These are phyloP conservation scores for Benthosema pterotum DNA, from an alignment of 2,797 vertebrate species.

Conservation along the genomic window DNA sequence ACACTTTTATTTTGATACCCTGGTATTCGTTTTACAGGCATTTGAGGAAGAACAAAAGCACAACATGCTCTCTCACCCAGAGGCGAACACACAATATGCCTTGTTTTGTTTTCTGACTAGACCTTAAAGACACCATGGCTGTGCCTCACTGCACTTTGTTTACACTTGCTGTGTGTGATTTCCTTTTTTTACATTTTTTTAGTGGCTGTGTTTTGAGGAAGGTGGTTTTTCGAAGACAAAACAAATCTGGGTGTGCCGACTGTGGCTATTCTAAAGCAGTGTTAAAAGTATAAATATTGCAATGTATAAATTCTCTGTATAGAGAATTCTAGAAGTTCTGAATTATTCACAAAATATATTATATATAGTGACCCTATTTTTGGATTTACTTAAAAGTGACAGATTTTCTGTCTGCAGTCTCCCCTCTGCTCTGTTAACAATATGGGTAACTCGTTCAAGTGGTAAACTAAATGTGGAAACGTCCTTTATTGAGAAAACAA, in stretches of 20 bases:
- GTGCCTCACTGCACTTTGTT: conserved; percentile 46
- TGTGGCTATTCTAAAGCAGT: conserved; percentile 16
- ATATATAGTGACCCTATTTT: too few relatives aligned
- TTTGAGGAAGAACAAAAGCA: conserved; percentile 49
- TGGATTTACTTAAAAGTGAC: too few relatives aligned
- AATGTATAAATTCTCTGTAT: too few relatives aligned
- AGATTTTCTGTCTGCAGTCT: too few relatives aligned
- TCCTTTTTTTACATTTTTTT: conserved; percentile 6
- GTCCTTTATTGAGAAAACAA: too few relatives aligned
- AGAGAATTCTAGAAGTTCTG: too few relatives aligned
- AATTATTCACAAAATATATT: too few relatives aligned
- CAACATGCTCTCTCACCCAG: conserved; percentile 30
- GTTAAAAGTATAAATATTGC: too few relatives aligned
- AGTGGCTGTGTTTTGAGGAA: conserved; percentile 22
- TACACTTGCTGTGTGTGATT: conserved; percentile 33
- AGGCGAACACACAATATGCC: conserved; percentile 55
- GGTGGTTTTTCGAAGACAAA: conserved; percentile 28
- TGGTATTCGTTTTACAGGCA: conserved; percentile 52
- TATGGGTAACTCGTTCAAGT: too few relatives aligned
- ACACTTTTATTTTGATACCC: conserved; percentile 14
- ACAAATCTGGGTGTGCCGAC: conserved; percentile 15
- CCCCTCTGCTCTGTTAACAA: too few relatives aligned
- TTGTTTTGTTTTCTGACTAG: conserved; percentile 41
- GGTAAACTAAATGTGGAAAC: too few relatives aligned
- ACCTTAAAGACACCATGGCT: conserved; percentile 20